Evolutionary conservation across 2,888 invertebrate genomes (phyloP), one percentile per base, ranked within the genome.

Genomic region (Cerastoderma edule): DNA sequence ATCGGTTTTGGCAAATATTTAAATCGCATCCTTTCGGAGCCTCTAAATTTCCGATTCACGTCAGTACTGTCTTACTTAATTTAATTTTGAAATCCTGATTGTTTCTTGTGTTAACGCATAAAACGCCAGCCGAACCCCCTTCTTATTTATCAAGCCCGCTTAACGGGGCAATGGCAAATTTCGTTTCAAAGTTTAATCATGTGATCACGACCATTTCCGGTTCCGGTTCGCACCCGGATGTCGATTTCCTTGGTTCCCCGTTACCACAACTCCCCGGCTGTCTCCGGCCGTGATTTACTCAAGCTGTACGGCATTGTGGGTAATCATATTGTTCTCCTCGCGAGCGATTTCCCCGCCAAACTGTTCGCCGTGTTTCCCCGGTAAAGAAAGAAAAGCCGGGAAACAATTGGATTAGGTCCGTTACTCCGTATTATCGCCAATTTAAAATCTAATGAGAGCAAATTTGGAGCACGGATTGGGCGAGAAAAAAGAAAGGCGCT

Each of bases 391-490:
- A 48, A 54, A 70, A 50, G 30, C 57, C 39, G 65, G 70, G 64
- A 60, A 66, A 44, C 67, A 81, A 81, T 81, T 75, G 72, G 78
- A 81, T 81, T 81, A 81, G 72, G 53, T 60, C 60, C 60, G 75
- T 75, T 67, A 73, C 73, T 53, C 48, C 68, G 53, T 78, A 78
- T 81, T 82, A 82, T 53, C 75, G 74, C 72, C 77, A 79, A 79
- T 79, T 82, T 79, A 71, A 79, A 82, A 74, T 77, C 78, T 77
- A 82, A 82, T 82, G 79, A 79, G 79, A 75, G 69, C 76, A 69
- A 82, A 82, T 82, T 79, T 72, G 53, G 67, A 71, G 53, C 67
- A 56, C 60, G 63, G 66, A 77, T 79, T 79, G 75, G 69, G 70
- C 74, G 70, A 57, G 44, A 65, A 35, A 44, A 60, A 24, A 60